Conservation (phyloP, 2,113 vertebrate genomes). For the Phyllostomus hastatus region DNA sequence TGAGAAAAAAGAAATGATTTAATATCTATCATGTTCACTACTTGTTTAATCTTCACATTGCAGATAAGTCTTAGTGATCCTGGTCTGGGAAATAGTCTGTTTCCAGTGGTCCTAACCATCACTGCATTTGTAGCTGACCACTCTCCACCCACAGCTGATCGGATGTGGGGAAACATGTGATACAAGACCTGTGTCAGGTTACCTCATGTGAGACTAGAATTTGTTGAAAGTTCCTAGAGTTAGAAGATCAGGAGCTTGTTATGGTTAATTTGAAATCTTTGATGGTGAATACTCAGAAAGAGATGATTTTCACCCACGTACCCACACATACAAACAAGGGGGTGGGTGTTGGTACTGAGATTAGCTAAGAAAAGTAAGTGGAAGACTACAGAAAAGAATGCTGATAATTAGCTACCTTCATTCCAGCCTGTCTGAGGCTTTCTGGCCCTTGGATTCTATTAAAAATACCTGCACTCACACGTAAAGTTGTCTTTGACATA, state of each 20-base stretch:
- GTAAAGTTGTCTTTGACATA: not conserved
- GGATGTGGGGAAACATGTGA: not conserved
- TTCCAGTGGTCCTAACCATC: not conserved
- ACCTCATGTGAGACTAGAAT: not conserved
- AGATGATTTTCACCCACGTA: not conserved
- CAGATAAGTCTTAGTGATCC: not conserved
- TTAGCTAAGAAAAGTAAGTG: not conserved
- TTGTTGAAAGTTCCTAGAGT: not conserved
- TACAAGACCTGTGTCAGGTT: not conserved
- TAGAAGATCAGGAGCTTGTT: not conserved
- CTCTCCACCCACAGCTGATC: not conserved
- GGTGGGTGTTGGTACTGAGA: not conserved
- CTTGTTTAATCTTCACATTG: not conserved
- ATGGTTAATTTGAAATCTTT: not conserved
- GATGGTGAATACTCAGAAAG: not conserved
- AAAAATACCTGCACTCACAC: not conserved
- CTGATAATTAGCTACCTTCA: not conserved
- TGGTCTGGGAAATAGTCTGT: not conserved
- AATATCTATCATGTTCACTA: not conserved
- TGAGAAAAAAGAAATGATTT: not conserved
- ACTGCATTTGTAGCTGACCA: not conserved
- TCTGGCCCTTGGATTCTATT: not conserved
- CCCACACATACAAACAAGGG: too few species aligned
- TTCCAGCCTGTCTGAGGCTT: not conserved
- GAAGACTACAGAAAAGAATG: not conserved